These are phyloP conservation scores for Sakesphorus luctuosus DNA, from an alignment of 2,113 vertebrate species.

Conservation along the genomic window DNA sequence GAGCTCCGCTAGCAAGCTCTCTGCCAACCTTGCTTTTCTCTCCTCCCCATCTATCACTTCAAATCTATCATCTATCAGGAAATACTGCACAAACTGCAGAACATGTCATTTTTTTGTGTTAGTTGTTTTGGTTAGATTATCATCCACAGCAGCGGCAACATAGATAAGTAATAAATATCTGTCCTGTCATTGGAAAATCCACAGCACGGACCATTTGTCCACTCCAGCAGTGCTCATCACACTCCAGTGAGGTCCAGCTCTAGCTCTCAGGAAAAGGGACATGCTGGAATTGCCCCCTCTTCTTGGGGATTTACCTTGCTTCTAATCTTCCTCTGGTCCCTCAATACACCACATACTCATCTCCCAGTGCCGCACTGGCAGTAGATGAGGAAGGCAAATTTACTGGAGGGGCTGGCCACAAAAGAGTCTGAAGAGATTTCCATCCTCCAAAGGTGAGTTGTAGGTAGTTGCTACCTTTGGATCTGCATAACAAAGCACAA, in stretches of 20 bases:
- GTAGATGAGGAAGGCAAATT: neutral
- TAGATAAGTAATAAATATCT: neutral
- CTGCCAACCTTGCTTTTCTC: neutral
- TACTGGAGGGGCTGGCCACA: neutral
- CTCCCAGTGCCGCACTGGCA: neutral
- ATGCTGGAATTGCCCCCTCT: neutral
- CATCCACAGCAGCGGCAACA: neutral
- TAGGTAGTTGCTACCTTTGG: neutral
- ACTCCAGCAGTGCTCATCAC: neutral
- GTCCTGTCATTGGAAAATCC: neutral
- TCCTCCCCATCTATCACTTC: neutral
- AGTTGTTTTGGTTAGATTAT: neutral
- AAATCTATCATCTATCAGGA: neutral
- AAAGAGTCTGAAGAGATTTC: neutral
- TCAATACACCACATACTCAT: neutral
- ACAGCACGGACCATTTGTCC: neutral
- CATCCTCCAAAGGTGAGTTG: neutral
- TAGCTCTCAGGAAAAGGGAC: neutral
- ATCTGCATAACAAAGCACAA: neutral
- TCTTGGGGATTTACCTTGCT: neutral
- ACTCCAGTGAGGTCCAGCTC: neutral
- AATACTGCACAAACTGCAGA: neutral
- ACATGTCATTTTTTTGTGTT: neutral
- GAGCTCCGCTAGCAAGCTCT: neutral
- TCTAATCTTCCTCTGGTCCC: neutral